Percentiles rank a stretch among this genome's conserved stretches.
phyloP scores from a whole-genome alignment of 1,140 invertebrate genomes.

The Eupristina koningsbergeri region DNA sequence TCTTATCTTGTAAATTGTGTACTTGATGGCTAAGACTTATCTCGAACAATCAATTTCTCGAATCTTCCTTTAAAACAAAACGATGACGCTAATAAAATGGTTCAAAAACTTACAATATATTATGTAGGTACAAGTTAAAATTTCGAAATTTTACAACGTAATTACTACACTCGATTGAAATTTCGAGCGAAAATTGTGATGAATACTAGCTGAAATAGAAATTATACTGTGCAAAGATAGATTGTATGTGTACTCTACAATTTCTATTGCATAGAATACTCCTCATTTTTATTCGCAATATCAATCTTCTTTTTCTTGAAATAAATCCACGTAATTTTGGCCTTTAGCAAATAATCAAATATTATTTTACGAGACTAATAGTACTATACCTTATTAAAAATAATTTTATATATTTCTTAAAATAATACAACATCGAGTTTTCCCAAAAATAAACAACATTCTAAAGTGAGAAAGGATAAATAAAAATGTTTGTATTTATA shows the following conservation, averaged over 20 bases:
- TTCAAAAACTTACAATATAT: not conserved
- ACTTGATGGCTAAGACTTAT: not conserved
- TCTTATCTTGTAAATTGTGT: conserved; percentile 21
- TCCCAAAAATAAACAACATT: no score
- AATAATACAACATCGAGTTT: no score
- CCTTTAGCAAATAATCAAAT: no score
- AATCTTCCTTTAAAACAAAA: not conserved
- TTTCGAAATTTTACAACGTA: not conserved
- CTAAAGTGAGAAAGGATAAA: no score
- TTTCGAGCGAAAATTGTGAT: not conserved
- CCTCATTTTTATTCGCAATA: not conserved
- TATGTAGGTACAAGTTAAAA: not conserved
- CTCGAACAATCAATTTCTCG: conserved; percentile 1
- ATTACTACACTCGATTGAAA: not conserved
- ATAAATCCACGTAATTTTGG: no score
- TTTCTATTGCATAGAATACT: not conserved
- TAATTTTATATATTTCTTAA: no score
- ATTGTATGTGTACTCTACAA: not conserved
- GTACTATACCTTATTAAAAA: no score
- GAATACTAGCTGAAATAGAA: not conserved
- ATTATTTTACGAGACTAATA: no score
- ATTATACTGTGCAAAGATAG: not conserved
- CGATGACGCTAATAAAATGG: not conserved
- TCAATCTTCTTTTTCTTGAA: not conserved
- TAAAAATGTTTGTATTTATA: no score